Evolutionary conservation across 1,140 invertebrate species (phyloP).

Genomic region (Arctopsyche grandis): DNA sequence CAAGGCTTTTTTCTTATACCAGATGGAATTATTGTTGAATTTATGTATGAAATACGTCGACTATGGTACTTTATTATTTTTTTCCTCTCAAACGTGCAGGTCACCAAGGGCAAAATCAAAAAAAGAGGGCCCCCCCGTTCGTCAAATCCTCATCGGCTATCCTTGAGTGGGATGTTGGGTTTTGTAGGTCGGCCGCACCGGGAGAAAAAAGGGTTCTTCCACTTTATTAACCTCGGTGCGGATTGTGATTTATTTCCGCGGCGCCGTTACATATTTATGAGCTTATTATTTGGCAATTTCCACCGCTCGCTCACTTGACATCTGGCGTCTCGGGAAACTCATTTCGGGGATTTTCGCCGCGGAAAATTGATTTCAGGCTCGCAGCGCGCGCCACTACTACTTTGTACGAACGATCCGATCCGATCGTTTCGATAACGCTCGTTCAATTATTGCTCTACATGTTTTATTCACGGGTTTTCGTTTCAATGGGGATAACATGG

Average conservation of each 20-base stretch:
- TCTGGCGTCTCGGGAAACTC: constrained; percentile 16
- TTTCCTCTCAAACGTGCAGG: too few species aligned
- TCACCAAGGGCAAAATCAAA: neutral
- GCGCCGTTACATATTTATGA: constrained; percentile 45
- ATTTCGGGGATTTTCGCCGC: neutral
- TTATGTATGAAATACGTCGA: too few species aligned
- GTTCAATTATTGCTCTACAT: too few species aligned
- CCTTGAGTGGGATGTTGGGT: neutral
- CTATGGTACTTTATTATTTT: too few species aligned
- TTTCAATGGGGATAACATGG: too few species aligned
- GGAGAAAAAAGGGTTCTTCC: constrained; percentile 34
- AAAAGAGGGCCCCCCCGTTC: neutral
- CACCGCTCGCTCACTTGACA: constrained; percentile 8
- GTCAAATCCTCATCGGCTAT: neutral
- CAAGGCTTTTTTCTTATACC: too few species aligned
- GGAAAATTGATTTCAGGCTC: constrained; percentile 12
- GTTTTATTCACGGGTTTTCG: too few species aligned
- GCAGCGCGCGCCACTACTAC: neutral
- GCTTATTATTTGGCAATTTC: constrained; percentile 45
- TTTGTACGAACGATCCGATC: neutral
- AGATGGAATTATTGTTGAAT: too few species aligned
- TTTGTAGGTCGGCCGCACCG: neutral
- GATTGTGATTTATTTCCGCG: constrained; percentile 42
- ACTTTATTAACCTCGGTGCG: constrained; percentile 35
- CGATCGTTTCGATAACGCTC: too few species aligned